These are phyloP conservation scores for Leucoraja erinaceus DNA, from an alignment of 2,113 vertebrate genomes.

Conservation along the genomic window DNA sequence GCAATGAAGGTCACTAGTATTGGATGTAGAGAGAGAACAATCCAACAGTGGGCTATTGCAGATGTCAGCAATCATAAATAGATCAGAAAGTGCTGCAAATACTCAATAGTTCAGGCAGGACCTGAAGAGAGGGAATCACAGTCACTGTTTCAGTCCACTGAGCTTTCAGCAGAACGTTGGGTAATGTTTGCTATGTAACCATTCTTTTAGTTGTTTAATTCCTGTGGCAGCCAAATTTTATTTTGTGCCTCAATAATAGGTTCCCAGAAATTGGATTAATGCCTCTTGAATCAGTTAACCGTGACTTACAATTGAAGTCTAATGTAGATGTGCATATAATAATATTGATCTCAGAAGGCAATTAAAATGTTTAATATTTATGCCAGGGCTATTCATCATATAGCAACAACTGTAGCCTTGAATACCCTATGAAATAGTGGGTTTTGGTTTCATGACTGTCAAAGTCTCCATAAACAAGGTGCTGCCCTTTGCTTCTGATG, in stretches of 20 bases:
- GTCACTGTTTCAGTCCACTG: no score
- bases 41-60: no score
- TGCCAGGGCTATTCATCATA: background rate
- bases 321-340: background rate
- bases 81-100: no score
- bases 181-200: background rate
- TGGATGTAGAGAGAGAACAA: background rate
- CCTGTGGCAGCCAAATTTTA: background rate
- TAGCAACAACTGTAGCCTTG: background rate
- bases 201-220: background rate
- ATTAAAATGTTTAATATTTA: background rate
- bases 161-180: no score
- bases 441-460: background rate
- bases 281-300: background rate
- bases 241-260: background rate
- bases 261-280: background rate
- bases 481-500: background rate
- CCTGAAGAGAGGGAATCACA: no score
- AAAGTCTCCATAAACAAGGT: background rate
- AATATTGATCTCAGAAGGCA: background rate
- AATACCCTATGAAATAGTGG: no score
- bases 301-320: background rate
- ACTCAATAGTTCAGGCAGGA: no score
- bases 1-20: background rate
- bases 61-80: no score